Conservation (phyloP, 1,140 invertebrate species). For the Diachasmimorpha longicaudata region DNA sequence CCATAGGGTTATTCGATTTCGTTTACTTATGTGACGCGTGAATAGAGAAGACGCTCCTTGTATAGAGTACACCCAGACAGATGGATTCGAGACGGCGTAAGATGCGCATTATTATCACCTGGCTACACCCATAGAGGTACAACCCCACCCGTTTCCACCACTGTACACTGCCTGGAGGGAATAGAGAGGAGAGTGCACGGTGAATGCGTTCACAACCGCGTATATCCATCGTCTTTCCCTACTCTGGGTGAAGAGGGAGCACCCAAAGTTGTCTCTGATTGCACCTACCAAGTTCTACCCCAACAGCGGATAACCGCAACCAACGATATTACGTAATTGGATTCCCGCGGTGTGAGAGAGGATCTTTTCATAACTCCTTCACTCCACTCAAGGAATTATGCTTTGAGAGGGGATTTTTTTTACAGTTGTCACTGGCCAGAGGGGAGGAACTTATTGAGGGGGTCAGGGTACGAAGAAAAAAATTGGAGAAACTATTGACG, state of each 20-base stretch:
- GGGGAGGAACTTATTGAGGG: neutral
- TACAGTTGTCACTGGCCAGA: neutral
- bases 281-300: slow-evolving; percentile 8
- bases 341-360: slow-evolving; percentile 16
- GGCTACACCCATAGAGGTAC: slow-evolving; percentile 22
- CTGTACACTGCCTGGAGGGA: neutral
- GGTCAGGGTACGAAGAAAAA: neutral
- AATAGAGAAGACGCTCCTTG: slow-evolving; percentile 4
- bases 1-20: slow-evolving; percentile 1
- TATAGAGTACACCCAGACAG: slow-evolving; percentile 13
- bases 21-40: slow-evolving; percentile 10
- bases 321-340: slow-evolving; percentile 30
- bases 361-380: neutral
- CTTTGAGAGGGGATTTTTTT: neutral
- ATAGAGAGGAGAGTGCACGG: neutral
- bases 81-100: slow-evolving; percentile 32
- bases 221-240: slow-evolving; percentile 1
- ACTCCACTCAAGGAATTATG: neutral
- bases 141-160: neutral
- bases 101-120: slow-evolving; percentile 28
- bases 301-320: slow-evolving; percentile 21
- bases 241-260: neutral
- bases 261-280: slow-evolving; percentile 6
- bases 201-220: slow-evolving; percentile 1
- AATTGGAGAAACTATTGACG: too few relatives aligned